Evolutionary conservation across 2,888 invertebrate species (phyloP).

Genomic region (Serrognathus titanus): DNA sequence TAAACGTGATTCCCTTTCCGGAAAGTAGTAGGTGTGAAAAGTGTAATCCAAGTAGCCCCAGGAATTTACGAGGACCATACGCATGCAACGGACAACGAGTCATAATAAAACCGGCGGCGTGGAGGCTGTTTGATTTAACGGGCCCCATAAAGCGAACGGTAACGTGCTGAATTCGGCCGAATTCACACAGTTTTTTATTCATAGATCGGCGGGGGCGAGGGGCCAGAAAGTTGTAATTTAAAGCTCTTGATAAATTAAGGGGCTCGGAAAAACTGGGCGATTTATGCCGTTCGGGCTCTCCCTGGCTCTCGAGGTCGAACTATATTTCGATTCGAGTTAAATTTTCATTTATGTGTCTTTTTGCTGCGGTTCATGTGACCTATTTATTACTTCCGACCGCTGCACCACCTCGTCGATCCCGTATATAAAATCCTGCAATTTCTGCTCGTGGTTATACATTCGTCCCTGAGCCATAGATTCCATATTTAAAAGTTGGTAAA

Average conservation of each 20-base stretch:
- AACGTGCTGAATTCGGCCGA: slow-evolving; percentile 21
- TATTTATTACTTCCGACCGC: neutral
- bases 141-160: slow-evolving; percentile 14
- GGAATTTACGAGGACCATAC: neutral
- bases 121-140: slow-evolving; percentile 1
- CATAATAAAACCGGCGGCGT: neutral
- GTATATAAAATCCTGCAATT: too few species aligned
- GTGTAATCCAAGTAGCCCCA: neutral
- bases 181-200: neutral
- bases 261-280: neutral
- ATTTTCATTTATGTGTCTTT: neutral
- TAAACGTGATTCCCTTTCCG: neutral
- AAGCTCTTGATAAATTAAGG: neutral
- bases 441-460: too few species aligned
- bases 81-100: neutral
- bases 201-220: neutral
- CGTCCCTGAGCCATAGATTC: too few species aligned
- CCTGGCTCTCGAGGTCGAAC: neutral
- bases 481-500: too few species aligned
- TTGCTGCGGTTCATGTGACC: neutral
- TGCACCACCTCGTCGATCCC: too few species aligned
- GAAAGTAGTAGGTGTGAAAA: neutral
- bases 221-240: neutral
- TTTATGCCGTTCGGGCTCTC: neutral
- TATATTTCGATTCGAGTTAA: neutral